Evolutionary conservation across 1,140 invertebrate species (phyloP), one percentile per base, ranked within the genome.

Genomic region (Antheraea mylitta): DNA sequence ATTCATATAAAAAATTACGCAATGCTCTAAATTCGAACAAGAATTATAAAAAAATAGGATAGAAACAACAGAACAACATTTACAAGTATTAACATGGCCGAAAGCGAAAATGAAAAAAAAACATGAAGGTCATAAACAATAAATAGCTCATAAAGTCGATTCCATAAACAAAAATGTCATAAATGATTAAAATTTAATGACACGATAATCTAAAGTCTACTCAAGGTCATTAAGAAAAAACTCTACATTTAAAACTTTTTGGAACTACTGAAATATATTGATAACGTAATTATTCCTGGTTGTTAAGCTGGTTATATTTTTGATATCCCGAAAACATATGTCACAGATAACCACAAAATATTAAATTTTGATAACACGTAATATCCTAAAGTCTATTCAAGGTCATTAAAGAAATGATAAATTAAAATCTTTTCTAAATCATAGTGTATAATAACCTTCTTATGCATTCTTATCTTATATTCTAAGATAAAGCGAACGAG

Each of bases 131-230:
- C 45, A 53, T 53, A 53, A 53, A 53, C 16, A 16, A 53, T 0
- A 6, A 53, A 5, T 16, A 53, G 5, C 45, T 53, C 11, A 6
- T n/a, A 53, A 53, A 53, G 45, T 53, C 11, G 0, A 42, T 42
- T 53, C 16, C 45, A 53, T 53, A 53, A 53, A 53, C 45, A 53
- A 53, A 53, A 53, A n/a, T 53, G 45, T 53, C 45, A 53, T 53
- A 53, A 53, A 53, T 16, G 11, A 48, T 48, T 10, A 48, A 7
- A 13, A 16, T 10, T 53, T 13, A 53, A 53, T 53, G 45, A 53
- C 45, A 53, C 13, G 22, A 6, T 53, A 16, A 13, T 5, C 16
- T 53, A 16, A 42, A 42, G 38, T 42, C 38, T 42, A 42, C 1
- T 42, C 38, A 53, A 53, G 16, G 16, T 53, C 45, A 53, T 53